Conservation (phyloP, 2,888 invertebrate species). For the Leucoma salicis region DNA sequence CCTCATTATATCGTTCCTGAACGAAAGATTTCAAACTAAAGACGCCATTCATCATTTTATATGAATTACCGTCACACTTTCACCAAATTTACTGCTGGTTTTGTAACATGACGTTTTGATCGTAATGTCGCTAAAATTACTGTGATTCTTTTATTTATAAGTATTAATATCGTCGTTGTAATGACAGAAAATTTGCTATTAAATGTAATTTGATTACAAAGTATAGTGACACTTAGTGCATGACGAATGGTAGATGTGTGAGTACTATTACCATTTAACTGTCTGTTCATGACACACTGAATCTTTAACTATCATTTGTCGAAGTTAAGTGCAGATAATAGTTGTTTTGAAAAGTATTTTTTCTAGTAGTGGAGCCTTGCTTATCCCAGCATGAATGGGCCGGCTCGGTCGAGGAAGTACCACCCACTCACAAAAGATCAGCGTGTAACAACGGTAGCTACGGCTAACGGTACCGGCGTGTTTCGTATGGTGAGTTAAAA, state of each 20-base stretch:
- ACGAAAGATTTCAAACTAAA: conserved; percentile 46
- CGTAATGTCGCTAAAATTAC: conserved; percentile 49
- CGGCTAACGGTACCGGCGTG: too few relatives aligned
- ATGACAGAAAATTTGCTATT: conserved; percentile 38
- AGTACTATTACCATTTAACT: conserved; percentile 9
- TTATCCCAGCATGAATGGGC: too few relatives aligned
- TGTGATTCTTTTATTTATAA: conserved; percentile 52
- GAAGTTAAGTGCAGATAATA: too few relatives aligned
- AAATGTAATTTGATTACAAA: conserved; percentile 38
- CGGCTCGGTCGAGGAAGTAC: too few relatives aligned
- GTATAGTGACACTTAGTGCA: conserved; percentile 22
- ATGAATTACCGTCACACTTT: conserved; percentile 75
- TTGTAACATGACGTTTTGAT: conserved; percentile 63
- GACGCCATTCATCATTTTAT: conserved; percentile 69
- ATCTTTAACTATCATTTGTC: too few relatives aligned
- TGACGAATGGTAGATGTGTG: conserved; percentile 17
- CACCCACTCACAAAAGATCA: too few relatives aligned
- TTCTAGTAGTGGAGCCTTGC: too few relatives aligned
- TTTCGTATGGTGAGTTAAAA: too few relatives aligned
- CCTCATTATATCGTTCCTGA: conserved; percentile 54
- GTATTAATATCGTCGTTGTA: conserved; percentile 40
- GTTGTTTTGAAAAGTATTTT: too few relatives aligned
- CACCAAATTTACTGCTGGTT: conserved; percentile 67
- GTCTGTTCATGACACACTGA: conserved; percentile 24
- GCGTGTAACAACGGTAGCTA: too few relatives aligned